Base-by-base conservation (phyloP, 2,797 vertebrate species). In the Epinephelus awoara region DNA sequence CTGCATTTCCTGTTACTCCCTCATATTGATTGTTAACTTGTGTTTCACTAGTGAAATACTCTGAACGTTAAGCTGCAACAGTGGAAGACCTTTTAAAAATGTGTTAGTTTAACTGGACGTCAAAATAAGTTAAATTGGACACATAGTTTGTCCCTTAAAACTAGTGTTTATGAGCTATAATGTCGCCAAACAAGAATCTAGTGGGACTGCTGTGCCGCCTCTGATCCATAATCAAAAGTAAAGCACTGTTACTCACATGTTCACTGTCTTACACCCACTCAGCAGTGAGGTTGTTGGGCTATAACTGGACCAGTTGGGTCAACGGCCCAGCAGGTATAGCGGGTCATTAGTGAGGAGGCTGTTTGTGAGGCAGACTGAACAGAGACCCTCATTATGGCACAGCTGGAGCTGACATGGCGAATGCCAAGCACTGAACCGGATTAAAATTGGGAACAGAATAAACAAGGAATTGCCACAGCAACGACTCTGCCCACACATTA, bases 341-440 rank as follows among this genome's bases (percentile, higher is more conserved):
- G 7, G 69, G 40, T 79, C 66, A 76, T 87, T 82, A 85, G 34
- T 68, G 56, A 40, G 71, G 42, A 21, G 47, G 64, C 73, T 66
- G 58, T 80, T 74, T 63, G 75, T 34, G 65, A 75, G 55, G 59
- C 76, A 4, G 61, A 18, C 71, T 75, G 83, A 82, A 79, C 79
- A 56, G 69, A n/a, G 77, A 51, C 56, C 71, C 90, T 91, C 82
- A 82, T 92, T 92, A 89, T 47, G 54, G 63, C 92, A 74, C 91
- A 87, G 92, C 84, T 84, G 89, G 89, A 84, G 84, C 78, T 54
- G 82, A 84, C 74, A 67, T 8, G 74, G 75, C 49, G 25, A 81
- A 85, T 71, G 73, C 83, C 87, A 74, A 66, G 69, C 71, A 10
- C 75, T 88, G 82, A 88, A 87, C 80, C 76, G 47, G n/a, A 82